A percentile compares a stretch with the other conserved stretches of the same genome.
Conservation (phyloP, 2,888 invertebrate genomes). For the Galeopsomyia nigrocyanea region DNA sequence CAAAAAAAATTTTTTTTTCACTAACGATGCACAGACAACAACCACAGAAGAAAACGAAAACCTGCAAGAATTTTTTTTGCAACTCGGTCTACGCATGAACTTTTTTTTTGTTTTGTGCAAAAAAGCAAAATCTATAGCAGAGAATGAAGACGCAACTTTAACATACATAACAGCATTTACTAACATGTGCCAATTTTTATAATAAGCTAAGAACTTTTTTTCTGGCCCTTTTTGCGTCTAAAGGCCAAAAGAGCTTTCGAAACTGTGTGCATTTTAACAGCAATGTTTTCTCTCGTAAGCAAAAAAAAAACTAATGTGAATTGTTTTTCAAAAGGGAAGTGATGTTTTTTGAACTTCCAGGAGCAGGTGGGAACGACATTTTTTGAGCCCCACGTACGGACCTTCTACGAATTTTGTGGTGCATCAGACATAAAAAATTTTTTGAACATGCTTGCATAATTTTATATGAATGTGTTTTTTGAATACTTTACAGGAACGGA, state of each 20-base stretch:
- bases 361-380: constrained; percentile 69
- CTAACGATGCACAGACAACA: constrained; percentile 18
- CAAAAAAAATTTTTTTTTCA: background rate
- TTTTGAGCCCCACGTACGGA: constrained; percentile 69
- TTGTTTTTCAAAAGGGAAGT: constrained; percentile 69
- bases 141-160: constrained; percentile 35
- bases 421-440: constrained; percentile 69
- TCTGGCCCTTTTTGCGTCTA: constrained; percentile 42
- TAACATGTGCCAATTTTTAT: constrained; percentile 41
- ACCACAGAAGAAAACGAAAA: constrained; percentile 37
- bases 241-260: constrained; percentile 47
- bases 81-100: constrained; percentile 7
- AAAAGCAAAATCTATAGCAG: constrained; percentile 29
- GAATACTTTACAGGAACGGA: constrained; percentile 69
- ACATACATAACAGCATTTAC: constrained; percentile 29
- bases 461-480: constrained; percentile 69
- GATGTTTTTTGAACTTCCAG: constrained; percentile 69
- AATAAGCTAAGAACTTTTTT: constrained; percentile 34
- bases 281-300: constrained; percentile 57
- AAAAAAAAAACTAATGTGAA: constrained; percentile 60
- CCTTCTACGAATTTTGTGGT: constrained; percentile 68
- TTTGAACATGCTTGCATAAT: constrained; percentile 71
- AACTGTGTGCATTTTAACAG: constrained; percentile 48
- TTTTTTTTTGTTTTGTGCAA: constrained; percentile 31
- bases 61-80: constrained; percentile 34